phyloP scores from a whole-genome alignment of 2,113 vertebrate species.

The Grallaria varia region DNA sequence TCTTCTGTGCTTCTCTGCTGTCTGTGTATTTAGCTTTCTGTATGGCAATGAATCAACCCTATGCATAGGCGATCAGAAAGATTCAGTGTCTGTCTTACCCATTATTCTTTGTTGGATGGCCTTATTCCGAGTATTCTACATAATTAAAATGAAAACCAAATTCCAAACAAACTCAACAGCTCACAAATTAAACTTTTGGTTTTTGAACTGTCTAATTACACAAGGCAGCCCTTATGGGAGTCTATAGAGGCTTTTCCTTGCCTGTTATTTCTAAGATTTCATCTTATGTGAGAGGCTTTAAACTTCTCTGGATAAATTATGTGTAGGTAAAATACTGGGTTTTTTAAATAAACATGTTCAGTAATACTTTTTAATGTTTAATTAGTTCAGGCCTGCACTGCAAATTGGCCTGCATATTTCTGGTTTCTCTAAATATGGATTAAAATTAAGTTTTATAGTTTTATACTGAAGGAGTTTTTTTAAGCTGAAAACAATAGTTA shows the following conservation, averaged over 20 bases:
- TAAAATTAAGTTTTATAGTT: not conserved
- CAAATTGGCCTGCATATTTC: not conserved
- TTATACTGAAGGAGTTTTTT: rapidly evolving
- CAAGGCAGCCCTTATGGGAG: not conserved
- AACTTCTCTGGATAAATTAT: not conserved
- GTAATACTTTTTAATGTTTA: not conserved
- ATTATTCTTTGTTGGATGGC: not conserved
- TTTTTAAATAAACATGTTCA: not conserved
- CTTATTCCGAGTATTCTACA: not conserved
- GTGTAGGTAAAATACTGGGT: not conserved
- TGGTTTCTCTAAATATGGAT: not conserved
- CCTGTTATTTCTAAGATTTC: not conserved
- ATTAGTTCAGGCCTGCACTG: not conserved
- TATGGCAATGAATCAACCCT: not conserved
- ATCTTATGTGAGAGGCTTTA: not conserved
- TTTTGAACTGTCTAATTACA: not conserved
- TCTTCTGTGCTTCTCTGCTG: not conserved
- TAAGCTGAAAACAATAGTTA: not conserved
- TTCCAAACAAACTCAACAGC: not conserved
- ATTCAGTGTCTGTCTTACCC: not conserved
- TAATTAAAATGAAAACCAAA: not conserved
- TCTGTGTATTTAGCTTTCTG: not conserved
- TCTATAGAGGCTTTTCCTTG: not conserved
- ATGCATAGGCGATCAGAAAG: not conserved
- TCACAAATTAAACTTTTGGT: not conserved